phyloP scores from a whole-genome alignment of 1,140 invertebrate species.

The Leptinotarsa texana region DNA sequence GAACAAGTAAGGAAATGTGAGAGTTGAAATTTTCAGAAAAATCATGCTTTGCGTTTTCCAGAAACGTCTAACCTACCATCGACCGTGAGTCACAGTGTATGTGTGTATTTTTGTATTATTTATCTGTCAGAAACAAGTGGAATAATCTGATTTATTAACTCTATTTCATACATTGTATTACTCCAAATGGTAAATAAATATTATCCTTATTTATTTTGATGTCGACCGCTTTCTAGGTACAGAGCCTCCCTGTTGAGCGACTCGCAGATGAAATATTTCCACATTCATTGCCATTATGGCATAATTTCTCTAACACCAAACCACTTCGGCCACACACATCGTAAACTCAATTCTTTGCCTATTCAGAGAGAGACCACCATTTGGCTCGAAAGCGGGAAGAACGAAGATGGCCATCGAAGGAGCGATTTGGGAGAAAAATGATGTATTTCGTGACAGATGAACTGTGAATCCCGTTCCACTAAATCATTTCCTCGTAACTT shows the following conservation, averaged over 20 bases:
- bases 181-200: no score
- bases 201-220: no score
- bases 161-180: no score
- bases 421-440: slow-evolving; percentile 44
- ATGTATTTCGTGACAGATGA: slow-evolving; percentile 55
- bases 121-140: no score
- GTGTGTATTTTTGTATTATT: no score
- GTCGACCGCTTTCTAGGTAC: no score
- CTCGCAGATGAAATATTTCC: slow-evolving; percentile 2
- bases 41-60: no score
- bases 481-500: slow-evolving; percentile 52
- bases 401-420: slow-evolving; percentile 7
- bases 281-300: background rate
- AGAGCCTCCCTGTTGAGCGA: background rate
- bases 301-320: slow-evolving; percentile 10
- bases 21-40: no score
- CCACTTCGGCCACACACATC: slow-evolving; percentile 25
- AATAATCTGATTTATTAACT: no score
- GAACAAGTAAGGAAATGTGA: no score
- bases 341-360: background rate
- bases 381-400: background rate
- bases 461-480: slow-evolving; percentile 55
- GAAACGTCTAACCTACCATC: no score
- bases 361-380: slow-evolving; percentile 7
- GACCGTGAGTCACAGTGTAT: no score